Evolutionary conservation across 2,113 vertebrate species (phyloP).

Genomic region (Semnornis frantzii): DNA sequence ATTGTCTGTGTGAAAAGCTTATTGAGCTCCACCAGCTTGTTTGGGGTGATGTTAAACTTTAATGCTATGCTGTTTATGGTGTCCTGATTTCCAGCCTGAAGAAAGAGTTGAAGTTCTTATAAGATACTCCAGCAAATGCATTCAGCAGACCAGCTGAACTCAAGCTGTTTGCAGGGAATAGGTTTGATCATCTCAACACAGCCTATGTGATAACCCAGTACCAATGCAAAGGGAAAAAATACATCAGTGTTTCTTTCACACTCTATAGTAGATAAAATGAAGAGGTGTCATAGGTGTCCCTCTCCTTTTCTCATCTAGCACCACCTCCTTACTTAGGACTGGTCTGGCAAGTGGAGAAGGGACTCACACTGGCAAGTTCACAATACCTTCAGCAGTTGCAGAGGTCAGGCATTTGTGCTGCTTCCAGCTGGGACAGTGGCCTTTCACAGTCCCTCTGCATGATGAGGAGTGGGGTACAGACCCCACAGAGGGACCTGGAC

Average conservation of each 20-base stretch:
- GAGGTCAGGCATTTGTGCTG: not conserved
- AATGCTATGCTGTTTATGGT: conserved; percentile 94
- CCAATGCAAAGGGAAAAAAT: not conserved
- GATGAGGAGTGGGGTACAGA: not conserved
- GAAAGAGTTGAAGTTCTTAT: conserved; percentile 18
- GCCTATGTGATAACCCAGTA: not conserved
- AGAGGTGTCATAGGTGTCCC: not conserved
- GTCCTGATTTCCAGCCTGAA: conserved; percentile 87
- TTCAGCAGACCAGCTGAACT: not conserved
- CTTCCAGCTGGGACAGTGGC: not conserved
- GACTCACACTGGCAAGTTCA: not conserved
- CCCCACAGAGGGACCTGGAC: not conserved
- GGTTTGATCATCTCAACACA: not conserved
- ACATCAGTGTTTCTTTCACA: not conserved
- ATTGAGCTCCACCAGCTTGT: conserved; percentile 95
- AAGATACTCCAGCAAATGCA: not conserved
- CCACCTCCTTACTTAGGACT: not conserved
- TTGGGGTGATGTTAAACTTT: conserved; percentile 95
- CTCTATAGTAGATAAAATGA: not conserved
- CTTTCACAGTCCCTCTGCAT: not conserved
- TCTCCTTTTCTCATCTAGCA: not conserved
- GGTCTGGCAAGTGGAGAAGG: not conserved
- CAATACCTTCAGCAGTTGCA: not conserved
- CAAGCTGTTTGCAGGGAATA: not conserved
- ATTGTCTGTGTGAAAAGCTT: conserved; percentile 92